Percentiles rank a stretch among this genome's conserved stretches.
phyloP scores from a whole-genome alignment of 1,140 invertebrate genomes.

The Zelostemma sp. region DNA sequence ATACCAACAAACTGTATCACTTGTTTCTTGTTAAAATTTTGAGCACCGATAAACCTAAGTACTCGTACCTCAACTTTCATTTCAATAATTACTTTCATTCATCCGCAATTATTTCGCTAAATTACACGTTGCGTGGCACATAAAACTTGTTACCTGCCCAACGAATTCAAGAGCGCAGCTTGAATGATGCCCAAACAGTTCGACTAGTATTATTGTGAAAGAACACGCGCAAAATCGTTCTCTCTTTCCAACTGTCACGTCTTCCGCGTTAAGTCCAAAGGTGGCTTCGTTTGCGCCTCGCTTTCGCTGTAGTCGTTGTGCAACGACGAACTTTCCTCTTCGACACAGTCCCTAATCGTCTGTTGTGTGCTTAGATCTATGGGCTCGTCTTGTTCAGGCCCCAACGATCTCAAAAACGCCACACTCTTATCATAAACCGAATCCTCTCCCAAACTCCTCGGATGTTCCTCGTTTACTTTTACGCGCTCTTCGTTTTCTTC shows the following conservation, averaged over 20 bases:
- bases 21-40: no score
- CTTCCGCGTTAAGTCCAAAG: slow-evolving; percentile 77
- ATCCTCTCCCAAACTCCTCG: slow-evolving; percentile 21
- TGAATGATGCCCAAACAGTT: slow-evolving; percentile 42
- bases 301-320: slow-evolving; percentile 55
- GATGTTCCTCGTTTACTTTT: background rate
- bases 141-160: background rate
- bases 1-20: no score
- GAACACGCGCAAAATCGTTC: slow-evolving; percentile 14
- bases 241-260: slow-evolving; percentile 60
- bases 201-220: slow-evolving; percentile 26
- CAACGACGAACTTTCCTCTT: slow-evolving; percentile 54
- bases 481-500: background rate
- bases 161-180: slow-evolving; percentile 3
- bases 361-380: slow-evolving; percentile 81
- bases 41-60: no score
- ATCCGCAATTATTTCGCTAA: slow-evolving; percentile 4
- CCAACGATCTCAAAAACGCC: slow-evolving; percentile 60
- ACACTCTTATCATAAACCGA: slow-evolving; percentile 56
- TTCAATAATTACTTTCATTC: no score
- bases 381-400: slow-evolving; percentile 75
- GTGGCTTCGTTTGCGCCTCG: slow-evolving; percentile 67
- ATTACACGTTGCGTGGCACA: slow-evolving; percentile 1
- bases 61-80: no score
- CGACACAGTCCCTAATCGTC: slow-evolving; percentile 57